These are phyloP conservation scores for Naja naja DNA, from an alignment of 2,113 vertebrate species.

Conservation along the genomic window DNA sequence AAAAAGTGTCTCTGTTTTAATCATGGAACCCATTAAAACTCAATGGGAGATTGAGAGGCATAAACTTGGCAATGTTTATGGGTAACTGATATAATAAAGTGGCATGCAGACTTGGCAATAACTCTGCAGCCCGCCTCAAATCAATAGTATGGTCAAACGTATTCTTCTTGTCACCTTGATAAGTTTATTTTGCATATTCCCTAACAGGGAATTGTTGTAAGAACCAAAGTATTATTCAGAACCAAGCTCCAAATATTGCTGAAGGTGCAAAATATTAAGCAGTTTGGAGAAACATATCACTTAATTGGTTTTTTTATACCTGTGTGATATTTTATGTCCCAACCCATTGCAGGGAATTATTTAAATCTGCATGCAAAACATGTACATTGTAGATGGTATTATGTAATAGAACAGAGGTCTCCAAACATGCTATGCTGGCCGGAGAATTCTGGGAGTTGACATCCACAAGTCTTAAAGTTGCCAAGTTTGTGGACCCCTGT, in stretches of 20 bases:
- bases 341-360: background rate
- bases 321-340: background rate
- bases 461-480: too few relatives aligned
- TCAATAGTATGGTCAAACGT: slow-evolving; percentile 12
- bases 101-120: slow-evolving; percentile 5
- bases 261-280: background rate
- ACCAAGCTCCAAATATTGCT: background rate
- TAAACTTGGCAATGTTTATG: background rate
- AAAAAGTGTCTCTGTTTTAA: background rate
- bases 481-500: too few relatives aligned
- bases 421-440: too few relatives aligned
- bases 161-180: slow-evolving; percentile 2
- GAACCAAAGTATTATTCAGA: slow-evolving; percentile 10
- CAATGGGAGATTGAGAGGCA: background rate
- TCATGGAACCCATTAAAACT: background rate
- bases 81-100: slow-evolving; percentile 7
- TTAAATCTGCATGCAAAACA: background rate
- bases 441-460: too few relatives aligned
- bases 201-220: slow-evolving; percentile 6
- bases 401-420: background rate
- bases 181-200: slow-evolving; percentile 36
- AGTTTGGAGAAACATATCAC: background rate
- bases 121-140: slow-evolving; percentile 26
- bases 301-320: background rate
- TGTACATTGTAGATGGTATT: background rate